phyloP scores from a whole-genome alignment of 2,113 vertebrate species.

The Hyperopisus bebe region DNA sequence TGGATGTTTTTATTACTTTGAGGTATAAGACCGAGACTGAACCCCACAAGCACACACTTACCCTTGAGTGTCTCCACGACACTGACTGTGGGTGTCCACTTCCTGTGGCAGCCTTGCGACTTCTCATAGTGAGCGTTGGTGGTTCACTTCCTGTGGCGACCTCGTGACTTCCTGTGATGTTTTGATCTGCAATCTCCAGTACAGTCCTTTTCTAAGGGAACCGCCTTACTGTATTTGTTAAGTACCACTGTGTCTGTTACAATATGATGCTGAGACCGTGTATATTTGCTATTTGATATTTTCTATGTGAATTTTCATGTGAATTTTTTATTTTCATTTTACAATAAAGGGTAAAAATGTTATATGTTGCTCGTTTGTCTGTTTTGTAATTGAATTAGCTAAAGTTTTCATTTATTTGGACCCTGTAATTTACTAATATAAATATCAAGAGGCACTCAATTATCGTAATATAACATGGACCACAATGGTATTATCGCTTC shows the following conservation, averaged over 20 bases:
- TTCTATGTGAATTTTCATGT: conserved; percentile 54
- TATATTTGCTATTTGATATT: conserved; percentile 43
- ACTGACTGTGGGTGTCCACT: conserved; percentile 33
- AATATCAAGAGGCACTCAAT: background rate
- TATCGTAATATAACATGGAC: background rate
- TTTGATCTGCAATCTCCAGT: conserved; percentile 28
- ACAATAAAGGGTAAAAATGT: conserved; percentile 56
- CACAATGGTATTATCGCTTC: background rate
- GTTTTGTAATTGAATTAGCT: background rate
- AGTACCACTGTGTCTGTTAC: conserved; percentile 16
- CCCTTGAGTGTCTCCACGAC: conserved; percentile 9
- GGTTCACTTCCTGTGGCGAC: conserved; percentile 32
- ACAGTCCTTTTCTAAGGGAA: conserved; percentile 37
- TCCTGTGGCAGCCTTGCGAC: conserved; percentile 25
- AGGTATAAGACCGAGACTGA: conserved; percentile 10
- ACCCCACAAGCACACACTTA: background rate
- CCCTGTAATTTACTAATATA: background rate
- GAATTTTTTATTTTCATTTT: conserved; percentile 54
- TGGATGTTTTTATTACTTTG: conserved; percentile 4
- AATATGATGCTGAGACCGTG: conserved; percentile 49
- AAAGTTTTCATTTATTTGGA: background rate
- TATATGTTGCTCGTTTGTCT: background rate
- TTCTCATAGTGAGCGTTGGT: conserved; percentile 25
- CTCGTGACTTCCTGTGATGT: conserved; percentile 35
- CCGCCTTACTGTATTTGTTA: conserved; percentile 34